Conservation (phyloP, 2,797 vertebrate species). For the Urophycis tenuis region DNA sequence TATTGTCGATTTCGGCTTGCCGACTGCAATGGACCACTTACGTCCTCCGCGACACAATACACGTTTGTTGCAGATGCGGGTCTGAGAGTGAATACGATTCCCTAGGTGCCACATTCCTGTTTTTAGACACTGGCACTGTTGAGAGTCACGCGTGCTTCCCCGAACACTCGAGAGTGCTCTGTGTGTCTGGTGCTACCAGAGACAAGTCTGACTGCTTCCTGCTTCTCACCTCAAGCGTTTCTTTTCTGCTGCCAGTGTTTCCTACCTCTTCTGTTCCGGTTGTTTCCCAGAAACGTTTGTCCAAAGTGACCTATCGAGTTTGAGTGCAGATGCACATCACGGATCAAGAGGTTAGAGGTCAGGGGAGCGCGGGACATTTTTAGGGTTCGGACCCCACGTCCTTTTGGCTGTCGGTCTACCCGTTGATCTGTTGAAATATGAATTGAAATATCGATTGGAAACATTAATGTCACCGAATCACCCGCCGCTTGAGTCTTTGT, state of each 20-base stretch:
- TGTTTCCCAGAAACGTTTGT: background rate
- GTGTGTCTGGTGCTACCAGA: no score
- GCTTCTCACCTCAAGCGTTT: background rate
- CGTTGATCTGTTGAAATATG: background rate
- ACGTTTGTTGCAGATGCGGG: background rate
- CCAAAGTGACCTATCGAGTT: background rate
- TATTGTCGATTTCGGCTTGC: background rate
- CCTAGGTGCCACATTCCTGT: background rate
- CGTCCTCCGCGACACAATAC: background rate
- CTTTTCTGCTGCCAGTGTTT: background rate
- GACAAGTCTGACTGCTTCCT: no score
- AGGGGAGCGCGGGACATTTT: no score
- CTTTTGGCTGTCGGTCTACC: no score
- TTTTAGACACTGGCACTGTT: conserved; percentile 8
- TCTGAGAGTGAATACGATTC: conserved; percentile 2
- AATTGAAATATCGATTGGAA: background rate
- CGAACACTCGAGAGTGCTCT: no score
- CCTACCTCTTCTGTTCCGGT: background rate
- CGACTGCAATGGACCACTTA: background rate
- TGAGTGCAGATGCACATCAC: background rate
- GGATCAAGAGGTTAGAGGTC: background rate
- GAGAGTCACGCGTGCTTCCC: background rate
- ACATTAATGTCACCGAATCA: no score
- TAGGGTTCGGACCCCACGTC: no score
- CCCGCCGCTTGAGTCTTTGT: background rate